These are phyloP conservation scores for Coenobita brevimanus DNA, from an alignment of 1,140 invertebrate genomes.

Conservation along the genomic window DNA sequence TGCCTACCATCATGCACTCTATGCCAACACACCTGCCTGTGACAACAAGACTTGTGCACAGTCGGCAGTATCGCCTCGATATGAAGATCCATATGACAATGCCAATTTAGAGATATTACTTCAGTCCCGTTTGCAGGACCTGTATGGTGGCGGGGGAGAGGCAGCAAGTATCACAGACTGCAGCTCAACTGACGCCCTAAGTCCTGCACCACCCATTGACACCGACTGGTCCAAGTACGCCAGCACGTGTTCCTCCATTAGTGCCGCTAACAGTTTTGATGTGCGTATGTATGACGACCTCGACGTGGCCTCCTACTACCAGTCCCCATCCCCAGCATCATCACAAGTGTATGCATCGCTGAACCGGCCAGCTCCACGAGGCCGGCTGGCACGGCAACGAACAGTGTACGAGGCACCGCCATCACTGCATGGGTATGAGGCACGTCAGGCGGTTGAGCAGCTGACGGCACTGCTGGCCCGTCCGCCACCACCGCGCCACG, in stretches of 20 bases:
- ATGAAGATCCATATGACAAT: slow-evolving; percentile 44
- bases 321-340: slow-evolving; percentile 51
- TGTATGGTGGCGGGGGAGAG: slow-evolving; percentile 28
- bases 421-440: slow-evolving; percentile 28
- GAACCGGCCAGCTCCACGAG: slow-evolving; percentile 25
- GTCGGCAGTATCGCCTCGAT: slow-evolving; percentile 10
- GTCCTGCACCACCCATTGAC: slow-evolving; percentile 35
- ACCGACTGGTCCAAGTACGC: slow-evolving; percentile 66
- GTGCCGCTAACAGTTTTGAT: slow-evolving; percentile 64
- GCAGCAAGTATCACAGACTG: slow-evolving; percentile 43
- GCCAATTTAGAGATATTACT: slow-evolving; percentile 31
- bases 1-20: slow-evolving; percentile 29
- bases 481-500: neutral
- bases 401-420: slow-evolving; percentile 31
- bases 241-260: slow-evolving; percentile 65
- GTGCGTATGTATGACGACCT: slow-evolving; percentile 67
- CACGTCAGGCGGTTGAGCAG: slow-evolving; percentile 51
- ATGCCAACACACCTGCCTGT: neutral
- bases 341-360: slow-evolving; percentile 62
- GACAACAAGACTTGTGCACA: neutral
- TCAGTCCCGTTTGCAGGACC: slow-evolving; percentile 23
- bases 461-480: slow-evolving; percentile 46
- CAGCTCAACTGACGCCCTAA: slow-evolving; percentile 60
- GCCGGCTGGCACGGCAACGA: slow-evolving; percentile 29
- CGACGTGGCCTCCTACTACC: slow-evolving; percentile 66